Conservation (phyloP, 2,113 vertebrate species). For the Cricetomys ansorgei region DNA sequence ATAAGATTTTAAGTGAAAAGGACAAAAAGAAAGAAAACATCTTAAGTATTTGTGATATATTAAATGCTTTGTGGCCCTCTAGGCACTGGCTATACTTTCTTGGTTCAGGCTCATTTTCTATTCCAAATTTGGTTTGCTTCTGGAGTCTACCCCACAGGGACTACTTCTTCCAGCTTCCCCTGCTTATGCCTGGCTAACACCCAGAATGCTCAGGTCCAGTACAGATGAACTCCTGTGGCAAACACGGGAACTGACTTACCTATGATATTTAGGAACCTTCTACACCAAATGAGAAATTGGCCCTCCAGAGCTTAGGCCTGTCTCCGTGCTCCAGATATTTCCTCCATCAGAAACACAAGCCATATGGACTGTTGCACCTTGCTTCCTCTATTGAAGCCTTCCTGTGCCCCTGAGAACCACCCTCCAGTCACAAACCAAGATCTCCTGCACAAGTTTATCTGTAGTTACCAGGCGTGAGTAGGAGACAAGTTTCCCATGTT, state of each 20-base stretch:
- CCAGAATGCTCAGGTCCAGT: neutral
- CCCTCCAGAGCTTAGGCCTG: neutral
- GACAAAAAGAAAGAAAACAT: neutral
- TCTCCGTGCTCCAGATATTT: neutral
- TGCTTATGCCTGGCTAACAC: neutral
- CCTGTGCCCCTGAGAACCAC: neutral
- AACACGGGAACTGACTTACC: neutral
- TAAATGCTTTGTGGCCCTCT: neutral
- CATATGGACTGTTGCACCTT: neutral
- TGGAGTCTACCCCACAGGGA: neutral
- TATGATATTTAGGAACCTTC: neutral
- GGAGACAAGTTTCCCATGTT: neutral
- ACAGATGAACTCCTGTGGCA: neutral
- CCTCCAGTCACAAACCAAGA: no score
- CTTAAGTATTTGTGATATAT: neutral
- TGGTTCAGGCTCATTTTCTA: no score
- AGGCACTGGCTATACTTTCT: neutral
- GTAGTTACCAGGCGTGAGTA: neutral
- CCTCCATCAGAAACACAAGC: neutral
- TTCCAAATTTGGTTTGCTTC: neutral
- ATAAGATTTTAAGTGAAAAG: neutral
- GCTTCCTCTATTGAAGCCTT: neutral
- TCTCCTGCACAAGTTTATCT: neutral
- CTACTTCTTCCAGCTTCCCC: no score
- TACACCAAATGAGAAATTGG: neutral